A percentile compares a stretch with the other conserved stretches of the same genome.
These are phyloP conservation scores for Harpagoxenus sublaevis DNA, from an alignment of 2,888 invertebrate species.

Conservation along the genomic window DNA sequence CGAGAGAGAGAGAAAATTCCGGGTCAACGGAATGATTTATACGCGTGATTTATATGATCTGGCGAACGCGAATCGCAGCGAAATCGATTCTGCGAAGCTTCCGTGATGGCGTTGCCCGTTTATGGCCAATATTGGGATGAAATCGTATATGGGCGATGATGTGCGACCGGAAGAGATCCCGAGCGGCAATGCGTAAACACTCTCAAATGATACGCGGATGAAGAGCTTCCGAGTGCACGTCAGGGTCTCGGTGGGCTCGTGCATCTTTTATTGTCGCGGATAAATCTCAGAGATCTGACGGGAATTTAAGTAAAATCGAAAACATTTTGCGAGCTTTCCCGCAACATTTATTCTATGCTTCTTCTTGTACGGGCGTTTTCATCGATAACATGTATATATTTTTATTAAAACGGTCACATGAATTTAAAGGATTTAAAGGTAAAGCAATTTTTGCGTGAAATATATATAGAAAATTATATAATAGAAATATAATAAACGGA, in stretches of 20 bases:
- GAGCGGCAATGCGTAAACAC: conserved; percentile 16
- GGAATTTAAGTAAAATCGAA: conserved; percentile 42
- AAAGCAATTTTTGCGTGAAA: background rate
- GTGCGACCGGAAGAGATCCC: conserved; percentile 46
- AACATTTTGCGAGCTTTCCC: conserved; percentile 28
- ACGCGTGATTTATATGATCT: conserved; percentile 62
- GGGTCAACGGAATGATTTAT: conserved; percentile 69
- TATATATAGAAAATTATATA: background rate
- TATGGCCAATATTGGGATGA: conserved; percentile 64
- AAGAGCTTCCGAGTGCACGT: conserved; percentile 40
- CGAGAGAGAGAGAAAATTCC: conserved; percentile 55
- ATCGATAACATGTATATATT: background rate
- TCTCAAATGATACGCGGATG: background rate
- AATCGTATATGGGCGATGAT: conserved; percentile 48
- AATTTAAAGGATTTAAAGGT: background rate
- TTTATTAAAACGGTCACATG: conserved; percentile 1
- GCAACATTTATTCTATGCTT: background rate
- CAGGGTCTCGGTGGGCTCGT: background rate
- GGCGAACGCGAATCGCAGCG: conserved; percentile 56
- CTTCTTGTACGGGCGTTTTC: background rate
- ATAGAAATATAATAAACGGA: background rate
- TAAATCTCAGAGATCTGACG: conserved; percentile 4
- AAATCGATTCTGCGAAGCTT: conserved; percentile 30
- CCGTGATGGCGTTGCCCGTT: conserved; percentile 65
- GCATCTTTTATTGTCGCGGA: conserved; percentile 35